Evolutionary conservation across 2,888 invertebrate species (phyloP).

Genomic region (Drosophila anomalipes): DNA sequence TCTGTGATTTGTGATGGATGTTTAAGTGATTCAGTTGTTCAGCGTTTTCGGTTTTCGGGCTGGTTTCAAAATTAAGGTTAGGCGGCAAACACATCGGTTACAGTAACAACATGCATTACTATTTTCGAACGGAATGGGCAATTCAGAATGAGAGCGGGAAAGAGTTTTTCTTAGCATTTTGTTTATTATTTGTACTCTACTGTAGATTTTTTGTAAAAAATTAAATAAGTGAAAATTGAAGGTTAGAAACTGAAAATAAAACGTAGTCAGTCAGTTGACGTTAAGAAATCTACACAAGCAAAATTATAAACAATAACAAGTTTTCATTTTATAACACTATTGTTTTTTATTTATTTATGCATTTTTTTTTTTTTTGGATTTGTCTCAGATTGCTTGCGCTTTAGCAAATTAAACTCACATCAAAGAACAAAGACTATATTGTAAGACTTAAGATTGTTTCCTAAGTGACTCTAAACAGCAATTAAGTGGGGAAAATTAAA

Average conservation of each 20-base stretch:
- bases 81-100: slow-evolving; percentile 25
- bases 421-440: not conserved
- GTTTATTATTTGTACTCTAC: slow-evolving; percentile 4
- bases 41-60: not conserved
- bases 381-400: slow-evolving; percentile 18
- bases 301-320: slow-evolving; percentile 69
- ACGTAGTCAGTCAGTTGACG: not conserved
- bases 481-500: not conserved
- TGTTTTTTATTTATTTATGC: not conserved
- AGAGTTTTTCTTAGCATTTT: slow-evolving; percentile 14
- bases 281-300: slow-evolving; percentile 83
- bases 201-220: not conserved
- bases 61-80: slow-evolving; percentile 11
- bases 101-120: slow-evolving; percentile 48
- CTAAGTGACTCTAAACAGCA: slow-evolving; percentile 2
- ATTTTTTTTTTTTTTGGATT: not conserved
- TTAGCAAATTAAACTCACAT: slow-evolving; percentile 1
- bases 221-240: slow-evolving; percentile 19
- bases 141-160: slow-evolving; percentile 17
- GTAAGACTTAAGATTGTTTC: not conserved
- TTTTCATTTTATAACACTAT: not conserved
- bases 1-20: not conserved
- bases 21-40: not conserved
- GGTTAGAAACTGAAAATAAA: slow-evolving; percentile 22
- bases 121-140: slow-evolving; percentile 14